Evolutionary conservation across 2,113 vertebrate species (phyloP), one percentile per base, ranked within the genome.

Genomic region (Chrysemys picta): DNA sequence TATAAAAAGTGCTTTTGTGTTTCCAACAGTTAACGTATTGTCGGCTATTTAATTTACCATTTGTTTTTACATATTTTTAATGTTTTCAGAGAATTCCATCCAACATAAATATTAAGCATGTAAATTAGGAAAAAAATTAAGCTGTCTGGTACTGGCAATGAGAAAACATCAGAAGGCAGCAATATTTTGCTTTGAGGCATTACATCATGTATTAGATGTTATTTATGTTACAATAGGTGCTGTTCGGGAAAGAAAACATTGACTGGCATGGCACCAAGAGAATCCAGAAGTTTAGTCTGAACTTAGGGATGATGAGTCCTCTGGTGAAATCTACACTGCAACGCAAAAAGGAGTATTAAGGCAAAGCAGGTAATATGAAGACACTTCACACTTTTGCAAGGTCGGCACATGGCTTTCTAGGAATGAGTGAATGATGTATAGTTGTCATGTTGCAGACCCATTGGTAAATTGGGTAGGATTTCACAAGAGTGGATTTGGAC

Each of bases 31-130:
- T 79, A 79, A 94, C 87, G 14, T 21, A 92, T 89, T 91, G 49
- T 89, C 86, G 93, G 95, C 82, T 83, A 84, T 10, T 93, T 78
- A 96, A 96, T 92, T 93, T 94, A 25, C 12, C 62, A 78, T 85
- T 95, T 96, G 47, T 72, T 97, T 93, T 97, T 92, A 82, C n/a
- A 56, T 69, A 78, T 85, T 72, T 76, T 82, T 90, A 69, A 80
- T 80, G 22, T 83, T n/a, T 87, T 92, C 50, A 27, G 76, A 87
- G 93, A 95, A 93, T 62, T 93, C 29, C 65, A 90, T 57, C 6
- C 2, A 83, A 89, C 81, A 53, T 82, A 91, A 97, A 87, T 7
- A 92, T 8, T 31, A 49, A 22, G 14, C 3, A 38, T 88, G 24
- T 42, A 80, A 5, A 80, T 54, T 81, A 89, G 80, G 50, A 88